phyloP scores from a whole-genome alignment of 1,140 invertebrate species.

The Helicorthomorpha holstii region DNA sequence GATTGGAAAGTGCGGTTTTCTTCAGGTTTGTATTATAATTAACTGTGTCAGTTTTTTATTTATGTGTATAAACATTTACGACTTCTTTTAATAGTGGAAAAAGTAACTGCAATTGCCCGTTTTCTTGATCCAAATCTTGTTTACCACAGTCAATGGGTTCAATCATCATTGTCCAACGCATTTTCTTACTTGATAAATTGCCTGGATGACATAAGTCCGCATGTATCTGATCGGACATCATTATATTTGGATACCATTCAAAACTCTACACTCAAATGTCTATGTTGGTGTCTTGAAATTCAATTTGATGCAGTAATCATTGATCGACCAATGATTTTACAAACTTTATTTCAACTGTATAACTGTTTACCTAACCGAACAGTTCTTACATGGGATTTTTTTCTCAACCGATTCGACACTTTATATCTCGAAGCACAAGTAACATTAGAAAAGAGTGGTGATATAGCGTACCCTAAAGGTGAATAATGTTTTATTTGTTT shows the following conservation, averaged over 20 bases:
- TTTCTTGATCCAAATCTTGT: conserved; percentile 82
- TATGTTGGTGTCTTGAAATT: conserved; percentile 71
- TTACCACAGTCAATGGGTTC: conserved; percentile 59
- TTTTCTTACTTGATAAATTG: conserved; percentile 93
- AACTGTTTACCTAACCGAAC: conserved; percentile 71
- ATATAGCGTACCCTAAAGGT: conserved; percentile 63
- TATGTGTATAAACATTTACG: background rate
- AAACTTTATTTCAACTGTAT: conserved; percentile 84
- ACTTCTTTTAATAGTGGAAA: conserved; percentile 46
- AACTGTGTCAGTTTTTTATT: conserved; percentile 2
- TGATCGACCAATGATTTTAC: conserved; percentile 93
- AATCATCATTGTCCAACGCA: conserved; percentile 86
- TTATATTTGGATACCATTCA: conserved; percentile 88
- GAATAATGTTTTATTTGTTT: conserved; percentile 13
- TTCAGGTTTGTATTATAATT: conserved; percentile 38
- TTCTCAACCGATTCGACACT: conserved; percentile 89
- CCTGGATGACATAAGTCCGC: conserved; percentile 86
- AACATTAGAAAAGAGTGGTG: conserved; percentile 61
- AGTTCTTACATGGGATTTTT: conserved; percentile 95
- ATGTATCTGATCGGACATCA: conserved; percentile 83
- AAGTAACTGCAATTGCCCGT: conserved; percentile 75
- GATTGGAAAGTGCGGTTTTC: conserved; percentile 82
- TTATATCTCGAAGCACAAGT: conserved; percentile 91
- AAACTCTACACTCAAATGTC: conserved; percentile 44
- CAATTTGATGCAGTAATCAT: conserved; percentile 89